Conservation (phyloP, 2,797 vertebrate genomes). For the Erpetoichthys calabaricus region DNA sequence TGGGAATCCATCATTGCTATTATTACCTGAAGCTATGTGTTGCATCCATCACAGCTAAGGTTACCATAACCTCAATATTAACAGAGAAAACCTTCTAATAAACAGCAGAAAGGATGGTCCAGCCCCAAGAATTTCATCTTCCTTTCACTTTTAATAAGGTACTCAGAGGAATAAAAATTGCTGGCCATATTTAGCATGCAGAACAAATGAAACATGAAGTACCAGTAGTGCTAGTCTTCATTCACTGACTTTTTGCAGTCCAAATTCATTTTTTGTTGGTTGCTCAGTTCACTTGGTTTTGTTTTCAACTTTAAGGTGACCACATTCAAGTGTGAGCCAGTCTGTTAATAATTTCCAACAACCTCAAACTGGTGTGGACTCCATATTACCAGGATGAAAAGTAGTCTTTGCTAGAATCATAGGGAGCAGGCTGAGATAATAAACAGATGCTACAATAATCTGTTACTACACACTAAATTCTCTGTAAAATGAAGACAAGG, state of each 20-base stretch:
- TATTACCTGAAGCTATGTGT: constrained; percentile 53
- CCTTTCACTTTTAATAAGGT: constrained; percentile 55
- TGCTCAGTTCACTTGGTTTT: too few species aligned
- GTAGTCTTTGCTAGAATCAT: constrained; percentile 21
- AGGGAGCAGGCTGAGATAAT: constrained; percentile 27
- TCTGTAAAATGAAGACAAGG: constrained; percentile 40
- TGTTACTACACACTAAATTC: constrained; percentile 41
- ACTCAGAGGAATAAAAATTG: constrained; percentile 54
- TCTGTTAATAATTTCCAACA: too few species aligned
- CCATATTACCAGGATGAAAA: constrained; percentile 18
- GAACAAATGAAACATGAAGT: constrained; percentile 54
- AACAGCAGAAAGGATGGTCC: constrained; percentile 52
- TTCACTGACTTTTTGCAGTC: too few species aligned
- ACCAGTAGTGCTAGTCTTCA: too few species aligned
- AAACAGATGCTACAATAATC: constrained; percentile 32
- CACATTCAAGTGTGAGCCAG: too few species aligned
- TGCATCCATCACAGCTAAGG: constrained; percentile 54
- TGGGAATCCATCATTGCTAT: constrained; percentile 49
- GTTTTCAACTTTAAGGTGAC: too few species aligned
- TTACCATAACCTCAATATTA: constrained; percentile 70
- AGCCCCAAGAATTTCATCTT: constrained; percentile 47
- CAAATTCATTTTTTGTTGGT: too few species aligned
- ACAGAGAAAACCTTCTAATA: constrained; percentile 52
- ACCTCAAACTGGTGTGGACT: background rate
- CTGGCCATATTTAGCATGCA: constrained; percentile 70